Conservation (phyloP, 2,797 vertebrate species). For the Lagocephalus sceleratus region DNA sequence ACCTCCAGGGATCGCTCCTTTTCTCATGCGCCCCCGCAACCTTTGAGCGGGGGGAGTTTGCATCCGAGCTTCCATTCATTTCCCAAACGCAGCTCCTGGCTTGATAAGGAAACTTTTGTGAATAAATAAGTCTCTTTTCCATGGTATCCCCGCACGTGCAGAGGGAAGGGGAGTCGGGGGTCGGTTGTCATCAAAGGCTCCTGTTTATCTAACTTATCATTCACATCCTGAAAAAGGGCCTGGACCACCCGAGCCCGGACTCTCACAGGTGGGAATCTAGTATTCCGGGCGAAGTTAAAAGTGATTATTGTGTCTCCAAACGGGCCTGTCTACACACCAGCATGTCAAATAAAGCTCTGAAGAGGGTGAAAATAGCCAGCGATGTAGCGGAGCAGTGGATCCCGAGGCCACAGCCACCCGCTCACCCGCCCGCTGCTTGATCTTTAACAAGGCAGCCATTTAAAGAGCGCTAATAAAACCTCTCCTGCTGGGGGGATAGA, state of each 20-base stretch:
- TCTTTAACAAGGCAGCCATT: conserved; percentile 77
- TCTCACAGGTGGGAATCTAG: conserved; percentile 54
- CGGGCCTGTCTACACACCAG: conserved; percentile 60
- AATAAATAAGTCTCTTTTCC: not conserved
- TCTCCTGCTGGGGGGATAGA: conserved; percentile 65
- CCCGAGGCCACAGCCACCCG: conserved; percentile 54
- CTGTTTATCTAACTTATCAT: conserved; percentile 18
- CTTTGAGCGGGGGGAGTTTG: conserved; percentile 32
- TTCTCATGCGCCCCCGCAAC: conserved; percentile 49
- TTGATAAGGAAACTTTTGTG: conserved; percentile 2
- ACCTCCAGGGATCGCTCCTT: conserved; percentile 50
- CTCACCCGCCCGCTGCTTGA: conserved; percentile 64
- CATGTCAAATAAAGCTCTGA: conserved; percentile 69
- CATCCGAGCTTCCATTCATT: conserved; percentile 3
- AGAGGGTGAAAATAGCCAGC: conserved; percentile 70
- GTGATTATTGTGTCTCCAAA: conserved; percentile 75
- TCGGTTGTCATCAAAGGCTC: too few relatives aligned
- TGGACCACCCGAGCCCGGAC: conserved; percentile 49
- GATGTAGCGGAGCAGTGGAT: conserved; percentile 42
- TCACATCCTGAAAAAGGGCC: conserved; percentile 15
- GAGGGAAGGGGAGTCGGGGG: conserved; percentile 7
- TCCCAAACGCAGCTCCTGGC: not conserved
- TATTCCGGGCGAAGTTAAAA: conserved; percentile 59
- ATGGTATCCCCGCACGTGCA: not conserved
- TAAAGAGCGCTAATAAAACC: conserved; percentile 76